Percentiles rank a stretch among this genome's conserved stretches.
These are phyloP conservation scores for Euborellia annulipes DNA, from an alignment of 1,140 invertebrate species.

Conservation along the genomic window DNA sequence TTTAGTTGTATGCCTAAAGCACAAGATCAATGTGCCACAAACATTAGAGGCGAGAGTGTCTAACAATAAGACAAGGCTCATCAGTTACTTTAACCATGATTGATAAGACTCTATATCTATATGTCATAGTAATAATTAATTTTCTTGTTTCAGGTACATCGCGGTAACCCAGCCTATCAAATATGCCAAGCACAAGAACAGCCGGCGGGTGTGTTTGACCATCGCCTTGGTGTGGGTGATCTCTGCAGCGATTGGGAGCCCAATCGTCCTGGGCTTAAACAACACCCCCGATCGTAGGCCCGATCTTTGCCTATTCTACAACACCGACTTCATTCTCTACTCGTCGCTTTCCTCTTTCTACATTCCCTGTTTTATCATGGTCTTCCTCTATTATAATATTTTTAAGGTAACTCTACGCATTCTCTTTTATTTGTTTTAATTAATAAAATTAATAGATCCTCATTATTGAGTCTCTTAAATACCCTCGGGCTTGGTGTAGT, in stretches of 20 bases:
- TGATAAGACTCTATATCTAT: slow-evolving; percentile 48
- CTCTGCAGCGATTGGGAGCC: slow-evolving; percentile 89
- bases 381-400: slow-evolving; percentile 96
- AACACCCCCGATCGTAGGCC: slow-evolving; percentile 62
- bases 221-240: slow-evolving; percentile 95
- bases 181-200: slow-evolving; percentile 97
- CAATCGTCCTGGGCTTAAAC: slow-evolving; percentile 91
- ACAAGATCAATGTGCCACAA: no score
- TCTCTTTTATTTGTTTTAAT: no score
- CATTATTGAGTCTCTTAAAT: no score
- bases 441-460: no score
- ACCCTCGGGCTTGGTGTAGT: no score
- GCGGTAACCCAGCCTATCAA: slow-evolving; percentile 97
- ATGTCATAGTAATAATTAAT: slow-evolving; percentile 92
- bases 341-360: slow-evolving; percentile 98
- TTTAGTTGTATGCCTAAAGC: no score
- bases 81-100: no score
- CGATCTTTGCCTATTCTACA: slow-evolving; percentile 88
- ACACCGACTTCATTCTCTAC: slow-evolving; percentile 94
- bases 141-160: slow-evolving; percentile 89
- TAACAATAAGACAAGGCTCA: no score
- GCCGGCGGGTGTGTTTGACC: slow-evolving; percentile 82
- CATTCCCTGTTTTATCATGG: slow-evolving; percentile 97
- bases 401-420: slow-evolving; percentile 54
- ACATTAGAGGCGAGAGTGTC: no score